These are phyloP conservation scores for Syngnathus scovelli DNA, from an alignment of 2,113 vertebrate genomes.

Conservation along the genomic window DNA sequence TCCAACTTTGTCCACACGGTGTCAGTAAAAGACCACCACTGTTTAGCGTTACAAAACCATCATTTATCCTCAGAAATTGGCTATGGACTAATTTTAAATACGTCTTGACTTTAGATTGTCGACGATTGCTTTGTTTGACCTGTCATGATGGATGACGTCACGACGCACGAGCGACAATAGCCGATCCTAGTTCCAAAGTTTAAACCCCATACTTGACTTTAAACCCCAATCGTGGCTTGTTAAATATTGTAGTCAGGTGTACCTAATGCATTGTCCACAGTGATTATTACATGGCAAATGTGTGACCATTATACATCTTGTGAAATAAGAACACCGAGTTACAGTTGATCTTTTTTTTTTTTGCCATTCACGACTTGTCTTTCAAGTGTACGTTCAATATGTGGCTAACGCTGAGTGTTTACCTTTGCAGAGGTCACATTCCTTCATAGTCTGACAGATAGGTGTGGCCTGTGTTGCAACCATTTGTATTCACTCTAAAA, in stretches of 20 bases:
- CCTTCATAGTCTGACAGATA: neutral
- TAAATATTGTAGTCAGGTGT: neutral
- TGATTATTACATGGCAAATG: neutral
- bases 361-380: neutral
- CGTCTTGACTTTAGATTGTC: neutral
- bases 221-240: neutral
- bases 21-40: neutral
- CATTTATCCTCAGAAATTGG: neutral
- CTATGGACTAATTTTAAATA: neutral
- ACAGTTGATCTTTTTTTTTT: no score
- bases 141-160: neutral
- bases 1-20: neutral
- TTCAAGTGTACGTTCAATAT: neutral
- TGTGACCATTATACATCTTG: neutral
- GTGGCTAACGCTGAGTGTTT: neutral
- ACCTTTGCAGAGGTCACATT: neutral
- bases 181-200: neutral
- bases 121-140: neutral
- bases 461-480: neutral
- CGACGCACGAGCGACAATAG: slow-evolving; percentile 3
- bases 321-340: neutral
- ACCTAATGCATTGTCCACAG: neutral
- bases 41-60: neutral
- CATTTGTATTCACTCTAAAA: neutral
- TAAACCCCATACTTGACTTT: neutral